Conservation (phyloP, 2,113 vertebrate genomes). For the Tragelaphus buxtoni region DNA sequence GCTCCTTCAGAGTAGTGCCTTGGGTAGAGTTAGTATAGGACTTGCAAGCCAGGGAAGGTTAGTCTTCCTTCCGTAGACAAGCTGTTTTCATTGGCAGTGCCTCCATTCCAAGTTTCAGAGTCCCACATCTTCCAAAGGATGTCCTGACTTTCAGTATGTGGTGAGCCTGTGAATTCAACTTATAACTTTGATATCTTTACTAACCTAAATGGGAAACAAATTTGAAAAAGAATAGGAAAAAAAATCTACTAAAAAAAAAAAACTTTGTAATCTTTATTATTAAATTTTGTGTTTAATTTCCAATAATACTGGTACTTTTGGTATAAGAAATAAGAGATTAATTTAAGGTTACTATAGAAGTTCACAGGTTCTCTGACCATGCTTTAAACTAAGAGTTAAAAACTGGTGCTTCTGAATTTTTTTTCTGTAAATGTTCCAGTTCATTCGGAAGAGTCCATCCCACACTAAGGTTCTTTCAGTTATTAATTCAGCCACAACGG, state of each 20-base stretch:
- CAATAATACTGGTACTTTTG: background rate
- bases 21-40: background rate
- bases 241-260: background rate
- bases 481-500: background rate
- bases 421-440: background rate
- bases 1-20: background rate
- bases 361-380: background rate
- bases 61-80: background rate
- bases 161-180: background rate
- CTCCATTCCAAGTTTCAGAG: background rate
- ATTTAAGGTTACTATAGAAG: background rate
- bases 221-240: background rate
- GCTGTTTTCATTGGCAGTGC: background rate
- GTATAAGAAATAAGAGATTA: background rate
- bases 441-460: background rate
- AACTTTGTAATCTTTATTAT: background rate
- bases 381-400: slow-evolving; percentile 1
- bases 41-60: background rate
- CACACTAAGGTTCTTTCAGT: background rate
- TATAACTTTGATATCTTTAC: background rate
- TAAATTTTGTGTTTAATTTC: background rate
- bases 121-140: background rate
- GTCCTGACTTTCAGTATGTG: background rate
- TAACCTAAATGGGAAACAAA: background rate
- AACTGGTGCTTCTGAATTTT: background rate